Evolutionary conservation across 2,797 vertebrate species (phyloP).

Genomic region (Lagorchestes hirsutus): DNA sequence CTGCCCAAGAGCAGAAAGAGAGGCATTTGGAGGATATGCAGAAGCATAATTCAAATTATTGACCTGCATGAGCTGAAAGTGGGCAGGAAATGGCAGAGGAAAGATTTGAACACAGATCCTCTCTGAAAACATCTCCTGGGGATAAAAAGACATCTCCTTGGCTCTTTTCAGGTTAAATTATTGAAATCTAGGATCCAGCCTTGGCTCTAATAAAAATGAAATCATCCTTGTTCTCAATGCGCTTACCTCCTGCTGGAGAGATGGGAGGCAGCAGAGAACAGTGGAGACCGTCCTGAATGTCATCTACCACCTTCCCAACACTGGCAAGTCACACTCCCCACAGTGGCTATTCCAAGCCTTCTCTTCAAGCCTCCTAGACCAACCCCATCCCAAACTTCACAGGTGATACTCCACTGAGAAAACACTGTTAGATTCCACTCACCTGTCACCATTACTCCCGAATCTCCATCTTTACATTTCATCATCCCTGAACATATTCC

Average conservation of each 20-base stretch:
- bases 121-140: background rate
- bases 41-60: background rate
- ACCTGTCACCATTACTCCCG: background rate
- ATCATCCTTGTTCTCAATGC: background rate
- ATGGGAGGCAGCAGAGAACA: background rate
- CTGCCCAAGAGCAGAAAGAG: conserved; percentile 80
- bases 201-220: background rate
- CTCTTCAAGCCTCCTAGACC: background rate
- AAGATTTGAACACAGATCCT: background rate
- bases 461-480: background rate
- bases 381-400: background rate
- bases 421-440: background rate
- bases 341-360: background rate
- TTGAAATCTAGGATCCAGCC: background rate
- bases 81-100: background rate
- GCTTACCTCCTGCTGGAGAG: background rate
- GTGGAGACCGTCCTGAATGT: background rate
- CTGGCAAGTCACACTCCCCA: background rate
- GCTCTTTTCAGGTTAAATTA: background rate
- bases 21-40: background rate
- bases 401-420: background rate
- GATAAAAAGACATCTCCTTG: background rate
- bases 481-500: background rate
- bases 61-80: background rate
- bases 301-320: background rate